These are phyloP conservation scores for Drosophila bipectinata DNA, from an alignment of 1,140 invertebrate genomes.

Conservation along the genomic window DNA sequence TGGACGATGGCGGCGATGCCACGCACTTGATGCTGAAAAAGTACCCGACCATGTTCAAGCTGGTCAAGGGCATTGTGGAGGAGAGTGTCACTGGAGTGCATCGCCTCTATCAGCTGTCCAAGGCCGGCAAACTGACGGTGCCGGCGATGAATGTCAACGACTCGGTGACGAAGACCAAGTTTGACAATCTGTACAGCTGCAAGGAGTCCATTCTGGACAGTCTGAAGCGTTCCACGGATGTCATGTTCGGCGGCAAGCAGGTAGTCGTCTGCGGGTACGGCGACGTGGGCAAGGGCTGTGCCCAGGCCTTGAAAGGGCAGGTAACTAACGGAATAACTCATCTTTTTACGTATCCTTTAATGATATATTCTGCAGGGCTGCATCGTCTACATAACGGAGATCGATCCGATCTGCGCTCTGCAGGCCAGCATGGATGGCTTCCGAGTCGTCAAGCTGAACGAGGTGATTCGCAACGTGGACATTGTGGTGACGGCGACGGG, in stretches of 20 bases:
- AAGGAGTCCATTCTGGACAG: conserved; percentile 83
- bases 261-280: conserved; percentile 98
- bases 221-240: conserved; percentile 87
- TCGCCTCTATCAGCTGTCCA: conserved; percentile 97
- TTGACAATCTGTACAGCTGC: conserved; percentile 90
- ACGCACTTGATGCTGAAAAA: conserved; percentile 99
- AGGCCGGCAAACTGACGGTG: conserved; percentile 96
- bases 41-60: conserved; percentile 97
- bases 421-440: conserved; percentile 99
- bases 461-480: conserved; percentile 92
- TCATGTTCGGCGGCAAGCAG: conserved; percentile 99
- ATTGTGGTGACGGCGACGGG: conserved; percentile 98
- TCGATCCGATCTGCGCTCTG: conserved; percentile 98
- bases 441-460: conserved; percentile 96
- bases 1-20: conserved; percentile 98
- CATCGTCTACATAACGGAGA: conserved; percentile 98
- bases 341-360: neutral
- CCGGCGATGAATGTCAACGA: conserved; percentile 99
- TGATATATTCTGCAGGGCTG: conserved; percentile 86
- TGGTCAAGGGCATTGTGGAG: conserved; percentile 98
- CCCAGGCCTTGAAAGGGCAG: conserved; percentile 96
- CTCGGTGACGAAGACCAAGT: conserved; percentile 99
- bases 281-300: conserved; percentile 99
- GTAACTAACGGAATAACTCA: conserved; percentile 13
- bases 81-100: conserved; percentile 99